Conservation (phyloP, 2,797 vertebrate genomes). For the Sebastes itinus region DNA sequence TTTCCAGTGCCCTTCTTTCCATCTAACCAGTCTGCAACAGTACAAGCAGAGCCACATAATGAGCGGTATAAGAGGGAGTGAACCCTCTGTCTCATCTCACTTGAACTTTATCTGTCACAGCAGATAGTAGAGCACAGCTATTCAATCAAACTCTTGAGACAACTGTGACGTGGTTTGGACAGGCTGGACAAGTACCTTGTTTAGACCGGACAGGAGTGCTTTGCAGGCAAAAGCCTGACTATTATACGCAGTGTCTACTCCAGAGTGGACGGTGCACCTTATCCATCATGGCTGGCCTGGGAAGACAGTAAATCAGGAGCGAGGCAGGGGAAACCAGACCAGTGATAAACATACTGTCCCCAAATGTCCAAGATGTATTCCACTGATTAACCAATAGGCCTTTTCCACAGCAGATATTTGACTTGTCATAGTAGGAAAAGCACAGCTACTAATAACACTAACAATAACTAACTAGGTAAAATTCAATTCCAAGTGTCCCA, state of each 20-base stretch:
- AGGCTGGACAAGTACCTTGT: constrained; percentile 20
- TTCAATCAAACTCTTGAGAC: constrained; percentile 28
- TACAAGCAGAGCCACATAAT: neutral
- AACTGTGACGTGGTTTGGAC: neutral
- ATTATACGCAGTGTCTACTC: neutral
- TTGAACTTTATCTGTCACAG: constrained; percentile 38
- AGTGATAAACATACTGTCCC: neutral
- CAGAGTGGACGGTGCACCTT: neutral
- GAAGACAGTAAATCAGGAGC: neutral
- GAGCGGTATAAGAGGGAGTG: neutral
- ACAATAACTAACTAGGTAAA: too few species aligned
- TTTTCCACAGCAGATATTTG: too few species aligned
- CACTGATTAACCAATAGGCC: neutral
- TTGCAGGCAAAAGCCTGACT: constrained; percentile 13
- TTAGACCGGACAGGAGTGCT: constrained; percentile 19
- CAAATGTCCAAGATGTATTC: neutral
- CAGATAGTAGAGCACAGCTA: constrained; percentile 18
- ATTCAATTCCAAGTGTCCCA: too few species aligned
- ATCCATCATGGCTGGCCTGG: neutral
- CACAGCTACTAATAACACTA: too few species aligned
- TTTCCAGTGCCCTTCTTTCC: constrained; percentile 7
- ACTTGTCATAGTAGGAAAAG: too few species aligned
- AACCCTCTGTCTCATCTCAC: constrained; percentile 20
- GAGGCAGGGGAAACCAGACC: neutral
- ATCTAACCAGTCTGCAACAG: neutral